A percentile compares a stretch with the other conserved stretches of the same genome.
phyloP scores from a whole-genome alignment of 2,797 vertebrate genomes.

The Pristis pectinata region DNA sequence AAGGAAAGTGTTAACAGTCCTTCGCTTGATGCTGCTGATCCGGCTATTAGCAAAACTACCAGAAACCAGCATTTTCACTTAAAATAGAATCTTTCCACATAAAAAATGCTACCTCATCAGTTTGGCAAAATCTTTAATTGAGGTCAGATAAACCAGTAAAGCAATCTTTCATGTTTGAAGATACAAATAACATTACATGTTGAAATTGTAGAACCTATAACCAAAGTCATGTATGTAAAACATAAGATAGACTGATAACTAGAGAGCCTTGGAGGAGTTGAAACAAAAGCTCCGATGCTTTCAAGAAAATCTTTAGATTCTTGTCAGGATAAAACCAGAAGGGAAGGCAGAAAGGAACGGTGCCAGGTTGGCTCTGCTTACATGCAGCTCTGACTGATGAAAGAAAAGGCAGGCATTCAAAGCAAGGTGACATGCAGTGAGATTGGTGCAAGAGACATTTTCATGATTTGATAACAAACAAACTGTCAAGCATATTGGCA shows the following conservation, averaged over 20 bases:
- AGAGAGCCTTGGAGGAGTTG: not conserved
- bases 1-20: not conserved
- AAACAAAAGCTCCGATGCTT: not conserved
- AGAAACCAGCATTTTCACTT: not conserved
- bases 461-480: constrained; percentile 4
- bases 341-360: not conserved
- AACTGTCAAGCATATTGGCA: not conserved
- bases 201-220: not conserved
- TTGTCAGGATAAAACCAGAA: not conserved
- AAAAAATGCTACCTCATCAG: not conserved
- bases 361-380: not conserved
- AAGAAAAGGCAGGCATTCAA: not conserved
- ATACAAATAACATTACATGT: not conserved
- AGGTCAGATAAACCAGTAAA: not conserved
- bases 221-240: not conserved
- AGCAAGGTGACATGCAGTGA: not conserved
- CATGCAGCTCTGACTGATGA: not conserved
- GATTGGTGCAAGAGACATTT: not conserved
- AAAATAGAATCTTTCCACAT: not conserved
- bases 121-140: not conserved
- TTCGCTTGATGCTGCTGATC: not conserved
- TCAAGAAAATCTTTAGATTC: not conserved
- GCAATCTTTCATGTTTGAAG: not conserved
- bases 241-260: not conserved
- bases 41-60: not conserved